Evolutionary conservation across 2,888 invertebrate genomes (phyloP).

Genomic region (Lycaena phlaeas): DNA sequence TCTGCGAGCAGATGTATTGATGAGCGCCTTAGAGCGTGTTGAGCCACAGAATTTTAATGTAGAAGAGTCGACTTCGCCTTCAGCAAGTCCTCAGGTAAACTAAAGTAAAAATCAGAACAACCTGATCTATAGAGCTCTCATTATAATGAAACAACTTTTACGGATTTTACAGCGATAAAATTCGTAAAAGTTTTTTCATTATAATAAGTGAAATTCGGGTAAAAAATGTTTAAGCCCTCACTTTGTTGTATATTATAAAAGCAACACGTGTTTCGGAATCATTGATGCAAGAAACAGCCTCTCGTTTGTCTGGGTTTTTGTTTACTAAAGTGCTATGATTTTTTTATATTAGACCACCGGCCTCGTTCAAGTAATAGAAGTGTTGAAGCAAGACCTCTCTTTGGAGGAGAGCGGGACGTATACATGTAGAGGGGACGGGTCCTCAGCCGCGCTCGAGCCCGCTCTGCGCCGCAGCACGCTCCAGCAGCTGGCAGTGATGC

Average conservation of each 20-base stretch:
- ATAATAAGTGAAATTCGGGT: too few relatives aligned
- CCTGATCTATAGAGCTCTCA: too few relatives aligned
- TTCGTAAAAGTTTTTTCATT: too few relatives aligned
- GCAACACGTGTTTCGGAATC: too few relatives aligned
- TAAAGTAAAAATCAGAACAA: too few relatives aligned
- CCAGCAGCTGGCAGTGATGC: slow-evolving; percentile 78
- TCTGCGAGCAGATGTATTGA: slow-evolving; percentile 49
- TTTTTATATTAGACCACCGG: slow-evolving; percentile 49
- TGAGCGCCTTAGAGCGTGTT: slow-evolving; percentile 46
- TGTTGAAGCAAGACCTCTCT: slow-evolving; percentile 54
- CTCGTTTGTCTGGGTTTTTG: too few relatives aligned
- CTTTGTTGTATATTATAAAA: too few relatives aligned
- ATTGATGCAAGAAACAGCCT: too few relatives aligned
- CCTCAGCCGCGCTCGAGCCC: slow-evolving; percentile 68
- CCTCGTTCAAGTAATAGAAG: slow-evolving; percentile 52
- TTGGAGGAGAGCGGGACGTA: slow-evolving; percentile 42
- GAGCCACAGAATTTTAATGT: slow-evolving; percentile 53
- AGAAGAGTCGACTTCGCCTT: slow-evolving; percentile 38
- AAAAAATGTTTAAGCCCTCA: too few relatives aligned
- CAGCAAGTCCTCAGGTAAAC: slow-evolving; percentile 33
- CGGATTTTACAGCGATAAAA: too few relatives aligned
- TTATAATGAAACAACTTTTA: too few relatives aligned
- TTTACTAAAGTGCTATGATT: neutral
- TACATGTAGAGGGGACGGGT: slow-evolving; percentile 20
- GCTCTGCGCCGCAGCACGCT: slow-evolving; percentile 78